A percentile compares a stretch with the other conserved stretches of the same genome.
Conservation (phyloP, 2,113 vertebrate genomes). For the Gallinago media region DNA sequence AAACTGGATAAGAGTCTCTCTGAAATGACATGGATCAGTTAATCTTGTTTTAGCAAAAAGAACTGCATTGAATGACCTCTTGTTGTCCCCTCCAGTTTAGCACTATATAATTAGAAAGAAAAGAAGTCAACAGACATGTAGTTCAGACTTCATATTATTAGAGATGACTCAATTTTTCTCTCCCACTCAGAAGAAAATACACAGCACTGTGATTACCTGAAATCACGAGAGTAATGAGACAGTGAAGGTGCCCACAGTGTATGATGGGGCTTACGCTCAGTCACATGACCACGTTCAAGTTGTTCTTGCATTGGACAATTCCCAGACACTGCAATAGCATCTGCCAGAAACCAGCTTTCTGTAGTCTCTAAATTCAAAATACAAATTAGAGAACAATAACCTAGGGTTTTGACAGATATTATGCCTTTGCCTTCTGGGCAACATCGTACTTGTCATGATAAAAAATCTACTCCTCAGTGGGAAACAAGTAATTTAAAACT, state of each 20-base stretch:
- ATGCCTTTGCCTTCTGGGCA: background rate
- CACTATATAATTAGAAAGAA: background rate
- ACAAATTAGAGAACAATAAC: background rate
- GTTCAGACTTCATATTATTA: background rate
- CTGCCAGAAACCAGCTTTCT: constrained; percentile 15
- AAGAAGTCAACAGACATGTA: background rate
- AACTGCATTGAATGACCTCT: background rate
- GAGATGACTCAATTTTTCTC: constrained; percentile 20
- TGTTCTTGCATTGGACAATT: constrained; percentile 21
- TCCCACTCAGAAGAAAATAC: constrained; percentile 49
- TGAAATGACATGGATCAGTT: background rate
- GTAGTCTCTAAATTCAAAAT: constrained; percentile 4
- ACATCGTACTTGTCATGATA: background rate
- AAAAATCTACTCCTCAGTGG: background rate
- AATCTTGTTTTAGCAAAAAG: background rate
- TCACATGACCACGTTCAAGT: background rate
- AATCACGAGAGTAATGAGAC: constrained; percentile 11
- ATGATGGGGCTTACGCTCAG: background rate
- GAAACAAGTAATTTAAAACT: background rate
- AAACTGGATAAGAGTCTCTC: background rate
- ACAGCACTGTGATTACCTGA: constrained; percentile 18
- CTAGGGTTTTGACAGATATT: background rate
- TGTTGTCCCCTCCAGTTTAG: background rate
- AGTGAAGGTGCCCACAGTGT: constrained; percentile 27
- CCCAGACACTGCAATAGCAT: constrained; percentile 29